Percentiles rank a stretch among this genome's conserved stretches.
Evolutionary conservation across 2,888 invertebrate species (phyloP).

Genomic region (Campoplex capitator): DNA sequence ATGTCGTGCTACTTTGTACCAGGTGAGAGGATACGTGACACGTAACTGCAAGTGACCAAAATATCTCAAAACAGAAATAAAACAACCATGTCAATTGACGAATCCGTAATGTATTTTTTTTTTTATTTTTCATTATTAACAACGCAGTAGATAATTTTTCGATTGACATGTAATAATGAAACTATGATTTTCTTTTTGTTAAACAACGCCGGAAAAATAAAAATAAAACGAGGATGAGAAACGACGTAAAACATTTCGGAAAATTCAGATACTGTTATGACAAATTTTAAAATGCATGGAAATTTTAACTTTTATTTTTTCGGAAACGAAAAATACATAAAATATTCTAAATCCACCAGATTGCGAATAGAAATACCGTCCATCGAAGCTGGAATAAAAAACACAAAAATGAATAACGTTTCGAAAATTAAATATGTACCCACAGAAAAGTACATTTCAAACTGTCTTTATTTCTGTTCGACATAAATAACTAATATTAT

Average conservation of each 20-base stretch:
- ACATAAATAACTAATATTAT: too few species aligned
- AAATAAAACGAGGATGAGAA: background rate
- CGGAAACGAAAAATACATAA: too few species aligned
- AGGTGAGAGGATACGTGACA: slow-evolving; percentile 42
- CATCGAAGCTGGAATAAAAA: background rate
- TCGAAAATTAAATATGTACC: too few species aligned
- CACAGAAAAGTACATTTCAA: background rate
- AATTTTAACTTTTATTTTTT: too few species aligned
- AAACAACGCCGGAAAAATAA: background rate
- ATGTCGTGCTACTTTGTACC: slow-evolving; percentile 41
- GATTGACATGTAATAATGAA: background rate
- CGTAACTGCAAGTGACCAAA: background rate
- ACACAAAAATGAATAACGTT: background rate
- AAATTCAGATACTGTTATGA: too few species aligned
- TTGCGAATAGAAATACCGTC: too few species aligned
- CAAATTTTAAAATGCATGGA: too few species aligned
- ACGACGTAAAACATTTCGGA: background rate
- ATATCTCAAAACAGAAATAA: background rate
- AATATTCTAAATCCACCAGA: too few species aligned
- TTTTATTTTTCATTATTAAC: background rate
- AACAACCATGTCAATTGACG: background rate
- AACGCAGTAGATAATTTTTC: background rate
- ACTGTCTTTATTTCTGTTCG: background rate
- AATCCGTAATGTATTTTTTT: background rate
- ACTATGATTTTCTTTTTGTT: background rate